Evolutionary conservation across 2,113 vertebrate genomes (phyloP), one percentile per base, ranked within the genome.

Genomic region (Anolis carolinensis): DNA sequence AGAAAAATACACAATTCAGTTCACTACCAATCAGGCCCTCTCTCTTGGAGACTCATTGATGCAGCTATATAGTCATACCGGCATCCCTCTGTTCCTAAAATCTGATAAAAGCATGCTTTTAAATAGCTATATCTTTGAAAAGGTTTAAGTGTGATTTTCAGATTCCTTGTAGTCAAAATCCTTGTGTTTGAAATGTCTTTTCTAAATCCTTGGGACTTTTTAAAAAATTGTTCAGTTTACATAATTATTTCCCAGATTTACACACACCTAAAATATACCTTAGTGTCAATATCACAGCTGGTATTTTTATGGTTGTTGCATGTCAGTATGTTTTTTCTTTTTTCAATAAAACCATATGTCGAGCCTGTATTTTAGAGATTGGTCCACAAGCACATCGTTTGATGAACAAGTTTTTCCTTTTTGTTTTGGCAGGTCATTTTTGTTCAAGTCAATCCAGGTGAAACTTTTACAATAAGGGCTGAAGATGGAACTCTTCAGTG

Each of bases 371-470:
- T 73, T 1, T 10, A 71, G 48, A 30, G 9, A 36, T 0, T 18
- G 4, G 50, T n/a, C 39, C 30, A 83, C 36, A 83, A 34, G 10
- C 23, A 5, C 36, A 44, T 55, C 55, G 79, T 85, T 80, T 88
- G 50, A 63, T 65, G 23, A 32, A 75, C 21, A 5, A 72, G 75
- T 55, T 88, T 85, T 6, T 91, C 1, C 85, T 95, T 91, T 44
- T 95, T 92, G 55, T 94, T 93, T 91, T 44, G 84, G 39, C 96
- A 99, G 98, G 98, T 99, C 92, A 99, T 99, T 94, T 96, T 99
- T 90, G 98, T 99, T 96, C 98, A 99, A 96, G 98, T 99, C 92
- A 99, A 99, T 96, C 98, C 98, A 62, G 98, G 98, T 93, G 98
- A 99, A 97, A 99, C 98, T 86, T 99, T 99, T 85, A 99, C 98